Evolutionary conservation across 2,113 vertebrate species (phyloP), one percentile per base, ranked within the genome.

Genomic region (Syrmaticus mikado): DNA sequence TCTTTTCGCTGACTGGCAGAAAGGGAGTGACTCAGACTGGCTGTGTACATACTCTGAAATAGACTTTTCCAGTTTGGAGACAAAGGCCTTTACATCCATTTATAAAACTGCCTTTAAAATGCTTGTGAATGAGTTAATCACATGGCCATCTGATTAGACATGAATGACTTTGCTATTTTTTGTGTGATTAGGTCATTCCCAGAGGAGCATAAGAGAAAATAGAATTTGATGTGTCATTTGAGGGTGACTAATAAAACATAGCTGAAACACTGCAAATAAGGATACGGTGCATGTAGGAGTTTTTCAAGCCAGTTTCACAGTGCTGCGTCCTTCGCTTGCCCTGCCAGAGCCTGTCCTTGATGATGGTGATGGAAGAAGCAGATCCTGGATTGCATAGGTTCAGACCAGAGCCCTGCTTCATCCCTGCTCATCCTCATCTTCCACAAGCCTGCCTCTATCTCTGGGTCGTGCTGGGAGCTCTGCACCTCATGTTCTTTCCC

Each of bases 51-150:
- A 83, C 89, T 73, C 83, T 86, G 78, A 94, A 96, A 94, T 89
- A 95, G 92, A 91, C 90, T 91, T 94, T 87, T 96, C 93, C 90
- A 94, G 94, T 94, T 94, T 77, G 73, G 90, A 96, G 93, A 96
- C 94, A 95, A 96, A 96, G 94, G 91, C 92, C 92, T 95, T 96
- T 91, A 96, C 75, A 96, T 91, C 58, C 91, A 84, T 94, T 96
- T 95, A 96, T 93, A 91, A 94, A 95, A 93, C 91, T 92, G 91
- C 79, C 82, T 95, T 93, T 93, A 92, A 95, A 94, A 87, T 71
- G 82, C 85, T 80, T 90, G 70, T 93, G 88, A 91, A 95, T 96
- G 93, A 95, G 86, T 94, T 94, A 95, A 88, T 96, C 96, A 93
- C 84, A 80, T 57, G 93, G 76, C 72, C 82, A 94, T 95, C 90